Conservation (phyloP, 37 sponge, comb jelly and placozoan species). For the Tethya wilhelma region DNA sequence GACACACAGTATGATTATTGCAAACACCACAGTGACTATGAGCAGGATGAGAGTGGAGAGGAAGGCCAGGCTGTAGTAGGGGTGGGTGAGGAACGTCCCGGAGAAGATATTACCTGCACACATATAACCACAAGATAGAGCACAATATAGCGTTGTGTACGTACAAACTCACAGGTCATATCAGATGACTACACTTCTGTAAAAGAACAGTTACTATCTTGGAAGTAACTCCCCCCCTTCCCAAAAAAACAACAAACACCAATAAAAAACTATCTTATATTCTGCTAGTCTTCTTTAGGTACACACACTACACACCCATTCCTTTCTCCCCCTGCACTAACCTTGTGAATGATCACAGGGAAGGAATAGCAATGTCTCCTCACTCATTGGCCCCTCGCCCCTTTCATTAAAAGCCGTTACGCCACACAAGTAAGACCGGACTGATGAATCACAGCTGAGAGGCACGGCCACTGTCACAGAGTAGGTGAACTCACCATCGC, state of each 20-base stretch:
- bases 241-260: background rate
- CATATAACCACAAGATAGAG: background rate
- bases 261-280: background rate
- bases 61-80: conserved; percentile 23
- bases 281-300: background rate
- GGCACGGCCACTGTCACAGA: background rate
- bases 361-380: background rate
- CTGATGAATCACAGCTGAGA: background rate
- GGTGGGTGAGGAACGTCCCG: conserved; percentile 28
- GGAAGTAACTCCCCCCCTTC: background rate
- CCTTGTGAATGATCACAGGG: conserved; percentile 8
- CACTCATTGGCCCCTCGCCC: conserved; percentile 42
- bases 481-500: background rate
- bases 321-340: background rate
- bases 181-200: too few species aligned
- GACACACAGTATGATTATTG: conserved; percentile 1
- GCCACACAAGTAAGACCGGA: background rate
- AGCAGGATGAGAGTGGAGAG: conserved; percentile 11
- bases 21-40: background rate
- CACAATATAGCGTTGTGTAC: background rate
- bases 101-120: background rate
- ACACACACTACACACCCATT: background rate
- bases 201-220: background rate
- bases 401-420: conserved; percentile 37
- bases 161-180: too few species aligned